Conservation (phyloP, 2,888 invertebrate genomes). For the Rhogogaster chlorosoma region DNA sequence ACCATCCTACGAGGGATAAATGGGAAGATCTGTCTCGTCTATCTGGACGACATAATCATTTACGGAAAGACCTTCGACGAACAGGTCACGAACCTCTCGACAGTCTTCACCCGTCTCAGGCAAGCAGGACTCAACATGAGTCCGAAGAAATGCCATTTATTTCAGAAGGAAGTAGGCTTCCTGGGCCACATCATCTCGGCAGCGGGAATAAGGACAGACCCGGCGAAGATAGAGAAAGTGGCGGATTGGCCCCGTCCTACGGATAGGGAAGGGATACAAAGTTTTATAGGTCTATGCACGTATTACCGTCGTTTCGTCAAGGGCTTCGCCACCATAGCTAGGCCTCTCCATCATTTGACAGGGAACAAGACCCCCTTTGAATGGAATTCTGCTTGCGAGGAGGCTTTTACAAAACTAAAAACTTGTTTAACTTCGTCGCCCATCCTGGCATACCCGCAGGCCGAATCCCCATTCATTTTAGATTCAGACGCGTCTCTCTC, state of each 20-base stretch:
- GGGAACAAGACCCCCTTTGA: too few relatives aligned
- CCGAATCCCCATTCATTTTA: neutral
- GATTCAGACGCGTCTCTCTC: neutral
- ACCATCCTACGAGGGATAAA: too few relatives aligned
- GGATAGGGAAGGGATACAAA: too few relatives aligned
- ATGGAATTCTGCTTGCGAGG: neutral
- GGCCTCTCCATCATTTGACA: too few relatives aligned
- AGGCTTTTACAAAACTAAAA: neutral
- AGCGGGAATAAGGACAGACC: neutral
- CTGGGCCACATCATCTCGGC: neutral
- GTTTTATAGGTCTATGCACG: too few relatives aligned
- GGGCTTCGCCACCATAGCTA: too few relatives aligned
- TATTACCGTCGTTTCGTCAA: too few relatives aligned
- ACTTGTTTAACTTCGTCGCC: neutral
- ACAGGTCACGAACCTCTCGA: too few relatives aligned
- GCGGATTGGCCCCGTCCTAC: neutral
- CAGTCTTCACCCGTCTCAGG: too few relatives aligned
- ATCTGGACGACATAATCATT: too few relatives aligned
- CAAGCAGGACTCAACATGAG: neutral
- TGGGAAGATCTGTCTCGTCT: too few relatives aligned
- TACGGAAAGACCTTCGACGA: too few relatives aligned
- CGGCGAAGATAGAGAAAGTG: neutral
- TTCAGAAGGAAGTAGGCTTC: neutral
- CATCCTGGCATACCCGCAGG: neutral
- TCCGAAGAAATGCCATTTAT: neutral